Base-by-base conservation (phyloP, 1,140 invertebrate species). In the Mycetomoellerius zeteki region DNA sequence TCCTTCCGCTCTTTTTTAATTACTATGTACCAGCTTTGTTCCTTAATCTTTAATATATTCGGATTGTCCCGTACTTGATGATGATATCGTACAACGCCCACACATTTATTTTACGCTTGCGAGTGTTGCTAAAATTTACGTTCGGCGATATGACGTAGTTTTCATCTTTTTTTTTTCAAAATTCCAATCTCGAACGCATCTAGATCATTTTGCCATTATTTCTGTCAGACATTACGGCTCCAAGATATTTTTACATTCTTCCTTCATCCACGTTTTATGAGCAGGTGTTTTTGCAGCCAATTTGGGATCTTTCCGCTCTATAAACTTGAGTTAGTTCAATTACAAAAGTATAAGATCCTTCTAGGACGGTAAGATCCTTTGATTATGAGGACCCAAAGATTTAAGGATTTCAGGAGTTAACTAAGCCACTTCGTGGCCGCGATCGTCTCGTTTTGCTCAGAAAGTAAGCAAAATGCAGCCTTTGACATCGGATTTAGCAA, bases 31-130 rank as follows among this genome's bases (percentile, higher is more conserved):
- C 67, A 64, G 50, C 69, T 89, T 80, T 81, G 62, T 52, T 56
- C 80, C 76, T 91, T 86, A 88, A 71, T 90, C 85, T 87, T 88
- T 92, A 90, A 62, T 89, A 89, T 92, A 89, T 84, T 90, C 89
- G 85, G 92, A 93, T 93, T 93, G 92, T 93, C 92, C 80, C 91
- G 86, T 93, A 93, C 90, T 92, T 93, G 88, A 92, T 93, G 92
- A 93, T 93, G 88, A 88, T 88, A 89, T 88, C 47, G 81, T 86
- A 82, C 80, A 81, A 85, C 62, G 81, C 67, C 73, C 76, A 77
- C 81, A 72, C 67, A 91, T 88, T 86, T 21, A 76, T 12, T 85
- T 84, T 76, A 76, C 52, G 56, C 14, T 73, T 78, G 76, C 50
- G 50, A 84, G 56, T 89, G 8, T 50, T 81, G 54, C 67, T 64